A percentile compares a stretch with the other conserved stretches of the same genome.
Conservation (phyloP, 2,888 invertebrate species). For the Arctia plantaginis region DNA sequence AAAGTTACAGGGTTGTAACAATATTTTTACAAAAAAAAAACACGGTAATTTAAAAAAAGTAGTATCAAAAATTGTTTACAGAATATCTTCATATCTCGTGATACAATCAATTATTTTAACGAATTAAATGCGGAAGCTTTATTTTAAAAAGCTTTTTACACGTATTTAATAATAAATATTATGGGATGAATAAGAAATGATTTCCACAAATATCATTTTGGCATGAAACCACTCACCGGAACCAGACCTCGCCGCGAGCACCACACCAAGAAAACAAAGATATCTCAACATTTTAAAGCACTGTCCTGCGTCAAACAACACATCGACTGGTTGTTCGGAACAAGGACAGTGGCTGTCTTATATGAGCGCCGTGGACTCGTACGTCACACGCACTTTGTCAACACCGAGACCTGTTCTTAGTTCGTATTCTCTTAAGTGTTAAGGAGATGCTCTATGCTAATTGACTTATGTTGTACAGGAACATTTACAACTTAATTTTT, state of each 20-base stretch:
- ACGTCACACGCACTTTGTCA: slow-evolving; percentile 33
- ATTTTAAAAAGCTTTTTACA: no score
- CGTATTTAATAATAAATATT: background rate
- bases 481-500: background rate
- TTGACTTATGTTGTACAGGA: background rate
- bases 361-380: slow-evolving; percentile 29
- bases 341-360: slow-evolving; percentile 31
- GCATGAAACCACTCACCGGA: slow-evolving; percentile 59
- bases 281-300: slow-evolving; percentile 57
- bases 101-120: no score
- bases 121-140: no score
- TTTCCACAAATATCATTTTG: background rate
- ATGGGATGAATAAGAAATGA: background rate
- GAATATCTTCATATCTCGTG: no score
- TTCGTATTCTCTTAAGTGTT: slow-evolving; percentile 15
- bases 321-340: slow-evolving; percentile 15
- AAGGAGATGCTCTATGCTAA: slow-evolving; percentile 14
- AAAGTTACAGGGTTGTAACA: no score
- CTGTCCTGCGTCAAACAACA: slow-evolving; percentile 7
- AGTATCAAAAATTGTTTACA: no score
- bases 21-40: no score
- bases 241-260: slow-evolving; percentile 60
- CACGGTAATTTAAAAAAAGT: no score
- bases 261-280: slow-evolving; percentile 64
- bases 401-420: slow-evolving; percentile 15